A percentile compares a stretch with the other conserved stretches of the same genome.
These are phyloP conservation scores for Tyrannus savana DNA, from an alignment of 2,113 vertebrate species.

Conservation along the genomic window DNA sequence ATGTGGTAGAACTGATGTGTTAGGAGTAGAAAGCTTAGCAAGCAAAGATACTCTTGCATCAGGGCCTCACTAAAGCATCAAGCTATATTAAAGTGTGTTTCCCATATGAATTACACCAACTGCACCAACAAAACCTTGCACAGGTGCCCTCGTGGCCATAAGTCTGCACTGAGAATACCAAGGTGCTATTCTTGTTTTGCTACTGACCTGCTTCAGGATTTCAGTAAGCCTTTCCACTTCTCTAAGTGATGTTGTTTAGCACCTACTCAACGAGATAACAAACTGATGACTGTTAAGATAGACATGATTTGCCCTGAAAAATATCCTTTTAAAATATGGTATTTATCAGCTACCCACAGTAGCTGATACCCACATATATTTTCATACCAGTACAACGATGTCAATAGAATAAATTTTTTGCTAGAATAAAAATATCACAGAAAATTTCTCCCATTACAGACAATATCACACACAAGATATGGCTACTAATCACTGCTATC, in stretches of 20 bases:
- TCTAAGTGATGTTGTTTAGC: neutral
- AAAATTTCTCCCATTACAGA: neutral
- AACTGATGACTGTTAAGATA: neutral
- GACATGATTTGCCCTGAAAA: neutral
- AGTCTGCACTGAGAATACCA: neutral
- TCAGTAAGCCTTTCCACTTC: neutral
- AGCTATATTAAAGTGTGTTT: neutral
- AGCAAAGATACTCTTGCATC: neutral
- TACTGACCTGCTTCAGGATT: neutral
- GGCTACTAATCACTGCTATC: neutral
- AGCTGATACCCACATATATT: neutral
- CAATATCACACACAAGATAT: neutral
- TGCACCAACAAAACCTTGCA: neutral
- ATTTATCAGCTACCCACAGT: neutral
- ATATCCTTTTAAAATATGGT: neutral
- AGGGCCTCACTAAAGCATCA: neutral
- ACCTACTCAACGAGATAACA: neutral
- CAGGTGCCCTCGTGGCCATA: neutral
- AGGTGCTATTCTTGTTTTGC: neutral
- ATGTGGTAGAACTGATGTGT: rapidly evolving
- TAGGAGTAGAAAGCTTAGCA: neutral
- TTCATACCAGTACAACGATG: neutral
- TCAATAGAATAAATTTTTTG: neutral
- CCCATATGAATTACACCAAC: neutral
- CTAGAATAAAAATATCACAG: neutral